Percentiles rank a stretch among this genome's conserved stretches.
phyloP scores from a whole-genome alignment of 1,140 invertebrate species.

The Dreissena rostriformis region DNA sequence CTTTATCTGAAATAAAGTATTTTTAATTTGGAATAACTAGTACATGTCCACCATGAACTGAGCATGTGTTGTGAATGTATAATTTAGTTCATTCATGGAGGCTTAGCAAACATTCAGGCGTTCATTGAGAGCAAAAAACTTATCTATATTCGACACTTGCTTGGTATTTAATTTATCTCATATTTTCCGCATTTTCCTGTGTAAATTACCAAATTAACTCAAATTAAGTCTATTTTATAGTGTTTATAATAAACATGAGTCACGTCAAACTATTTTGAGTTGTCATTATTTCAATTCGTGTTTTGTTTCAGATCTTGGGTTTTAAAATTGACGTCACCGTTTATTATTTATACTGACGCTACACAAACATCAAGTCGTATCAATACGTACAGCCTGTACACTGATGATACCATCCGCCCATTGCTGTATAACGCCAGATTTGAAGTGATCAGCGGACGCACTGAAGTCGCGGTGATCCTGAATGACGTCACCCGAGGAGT shows the following conservation, averaged over 20 bases:
- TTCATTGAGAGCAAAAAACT: no score
- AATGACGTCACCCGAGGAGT: slow-evolving; percentile 18
- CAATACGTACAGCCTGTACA: slow-evolving; percentile 33
- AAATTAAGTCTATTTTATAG: no score
- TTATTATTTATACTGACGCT: background rate
- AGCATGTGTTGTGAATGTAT: background rate
- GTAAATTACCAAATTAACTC: no score
- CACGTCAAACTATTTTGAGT: no score
- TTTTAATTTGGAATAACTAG: background rate
- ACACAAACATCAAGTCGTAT: background rate
- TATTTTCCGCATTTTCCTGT: no score
- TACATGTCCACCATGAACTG: background rate
- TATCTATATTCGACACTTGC: no score
- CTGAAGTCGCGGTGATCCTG: slow-evolving; percentile 34
- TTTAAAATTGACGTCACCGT: background rate
- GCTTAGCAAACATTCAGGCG: no score
- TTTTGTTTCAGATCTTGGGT: background rate
- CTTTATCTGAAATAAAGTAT: slow-evolving; percentile 38
- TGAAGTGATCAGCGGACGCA: slow-evolving; percentile 20
- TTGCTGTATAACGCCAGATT: slow-evolving; percentile 26
- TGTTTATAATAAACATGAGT: no score
- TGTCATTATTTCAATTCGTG: no score
- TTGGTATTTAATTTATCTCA: no score
- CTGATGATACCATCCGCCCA: slow-evolving; percentile 45
- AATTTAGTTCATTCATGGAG: no score